Evolutionary conservation across 2,113 vertebrate species (phyloP), one percentile per base, ranked within the genome.

Genomic region (Carettochelys insculpta): DNA sequence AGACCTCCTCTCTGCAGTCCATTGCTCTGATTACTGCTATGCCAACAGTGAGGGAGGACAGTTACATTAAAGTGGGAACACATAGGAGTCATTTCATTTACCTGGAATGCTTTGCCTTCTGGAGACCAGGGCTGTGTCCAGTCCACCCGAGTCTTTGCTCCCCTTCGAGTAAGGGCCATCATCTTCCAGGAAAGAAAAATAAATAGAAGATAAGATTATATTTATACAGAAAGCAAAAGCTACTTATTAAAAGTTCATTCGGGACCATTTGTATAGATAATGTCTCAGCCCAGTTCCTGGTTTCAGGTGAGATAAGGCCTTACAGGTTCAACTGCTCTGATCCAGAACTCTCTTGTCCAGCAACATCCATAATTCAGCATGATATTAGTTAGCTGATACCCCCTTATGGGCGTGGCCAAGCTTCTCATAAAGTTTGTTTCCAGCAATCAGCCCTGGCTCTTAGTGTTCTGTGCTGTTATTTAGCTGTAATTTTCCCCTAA

Each of bases 121-220:
- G 96, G 98, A 98, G 5, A 97, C 97, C 97, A 98, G 95, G 52
- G 98, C 97, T 93, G 98, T 6, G 10, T 99, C 98, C 78, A 97
- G 86, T 82, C 97, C 97, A 56, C 96, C 95, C 0, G 97, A 89
- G n/a, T 99, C 99, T 95, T 99, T 99, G 97, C 95, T 97, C 73
- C 98, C 99, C 96, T 99, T 99, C 16, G 98, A 98, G 90, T 99
- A 99, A 88, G 99, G 99, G 73, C 98, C 99, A 95, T 99, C 99
- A 43, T 99, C 99, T 99, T 97, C 1, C 61, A 95, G 96, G 91
- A 19, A 82, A 85, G 88, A 93, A 90, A 85, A 27, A 73, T 81
- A 95, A 52, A 90, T 34, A 95, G 51, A 84, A 58, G 6, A 77
- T 25, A n/a, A 92, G 87, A 90, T 95, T 89, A 96, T 24, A 77